Base-by-base conservation (phyloP, 2,888 invertebrate species). In the Ophion obscuratus region DNA sequence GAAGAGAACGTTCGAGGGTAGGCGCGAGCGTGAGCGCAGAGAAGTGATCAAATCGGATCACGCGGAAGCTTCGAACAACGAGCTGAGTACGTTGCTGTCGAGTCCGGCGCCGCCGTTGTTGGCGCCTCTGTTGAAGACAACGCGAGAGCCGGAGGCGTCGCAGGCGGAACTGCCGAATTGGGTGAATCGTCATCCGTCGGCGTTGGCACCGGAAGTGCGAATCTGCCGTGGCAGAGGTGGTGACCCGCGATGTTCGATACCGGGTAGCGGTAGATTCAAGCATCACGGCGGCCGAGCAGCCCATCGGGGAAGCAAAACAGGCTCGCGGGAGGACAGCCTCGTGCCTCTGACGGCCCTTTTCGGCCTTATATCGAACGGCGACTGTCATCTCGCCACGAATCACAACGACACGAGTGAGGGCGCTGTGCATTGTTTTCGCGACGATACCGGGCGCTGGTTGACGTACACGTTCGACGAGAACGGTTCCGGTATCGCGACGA, bases 391-490 rank as follows among this genome's bases (percentile, higher is more conserved):
- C 81, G 98, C 98, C 4, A 96, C 96, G 36, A 97, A 96, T 40
- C 97, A 92, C 85, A 92, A 97, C 91, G 98, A 98, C 91, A 97
- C 97, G 0, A 94, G 95, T 4, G 97, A 98, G 90, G 98, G 97
- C 14, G 97, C 98, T 1, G 97, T 97, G 62, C 98, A 98, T 93
- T 97, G 97, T 92, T 98, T 97, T 91, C 96, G 97, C 93, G 98
- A 98, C 91, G 98, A 98, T 92, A 96, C 96, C 90, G 98, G 97
- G 64, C 97, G 97, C 90, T 98, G 98, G 97, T 96, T 97, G 94
- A 97, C 97, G 0, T 97, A 97, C 91, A 97, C 97, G 0, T 98
- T 98, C 92, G 97, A 98, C 90, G 97, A 97, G 90, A 97, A 97
- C 89, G 96, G 96, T 88, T 94, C 95, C 1, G 96, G 96, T 0